Evolutionary conservation across 30 jellyfish, hydroid and myxozoan genomes (phyloP).

Genomic region (Pseudorhiza aurosa): DNA sequence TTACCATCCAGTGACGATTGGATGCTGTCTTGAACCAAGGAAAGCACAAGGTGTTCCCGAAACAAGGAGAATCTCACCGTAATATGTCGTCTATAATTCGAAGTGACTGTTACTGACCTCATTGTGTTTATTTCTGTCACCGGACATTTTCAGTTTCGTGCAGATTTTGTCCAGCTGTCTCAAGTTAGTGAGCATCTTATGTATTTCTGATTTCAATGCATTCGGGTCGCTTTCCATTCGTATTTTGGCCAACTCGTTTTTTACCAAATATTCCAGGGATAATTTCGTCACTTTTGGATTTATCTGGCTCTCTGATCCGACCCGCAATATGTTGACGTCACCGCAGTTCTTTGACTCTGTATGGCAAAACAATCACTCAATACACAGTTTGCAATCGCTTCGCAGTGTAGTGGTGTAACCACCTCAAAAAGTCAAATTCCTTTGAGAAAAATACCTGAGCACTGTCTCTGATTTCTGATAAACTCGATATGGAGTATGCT

Average conservation of each 20-base stretch:
- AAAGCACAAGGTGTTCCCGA: too few relatives aligned
- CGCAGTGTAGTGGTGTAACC: too few relatives aligned
- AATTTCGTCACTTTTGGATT: conserved; percentile 12
- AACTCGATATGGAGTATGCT: too few relatives aligned
- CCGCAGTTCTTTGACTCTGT: conserved; percentile 93
- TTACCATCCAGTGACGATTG: too few relatives aligned
- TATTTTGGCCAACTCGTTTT: conserved; percentile 35
- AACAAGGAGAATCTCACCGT: too few relatives aligned
- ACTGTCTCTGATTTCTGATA: too few relatives aligned
- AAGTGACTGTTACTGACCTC: conserved; percentile 43
- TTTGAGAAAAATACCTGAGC: too few relatives aligned
- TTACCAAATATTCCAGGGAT: conserved; percentile 65
- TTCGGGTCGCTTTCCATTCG: conserved; percentile 33
- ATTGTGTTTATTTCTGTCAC: conserved; percentile 14
- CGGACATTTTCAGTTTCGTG: conserved; percentile 57
- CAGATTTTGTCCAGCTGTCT: conserved; percentile 62
- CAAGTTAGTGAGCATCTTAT: conserved; percentile 6
- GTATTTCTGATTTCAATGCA: conserved; percentile 52
- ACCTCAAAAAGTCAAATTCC: too few relatives aligned
- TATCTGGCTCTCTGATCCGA: conserved; percentile 62
- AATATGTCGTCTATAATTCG: neutral
- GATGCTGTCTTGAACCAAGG: too few relatives aligned
- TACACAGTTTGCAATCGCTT: too few relatives aligned
- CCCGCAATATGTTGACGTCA: conserved; percentile 76
- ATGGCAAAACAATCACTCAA: too few relatives aligned